These are phyloP conservation scores for Allygus modestus DNA, from an alignment of 2,888 invertebrate genomes.

Conservation along the genomic window DNA sequence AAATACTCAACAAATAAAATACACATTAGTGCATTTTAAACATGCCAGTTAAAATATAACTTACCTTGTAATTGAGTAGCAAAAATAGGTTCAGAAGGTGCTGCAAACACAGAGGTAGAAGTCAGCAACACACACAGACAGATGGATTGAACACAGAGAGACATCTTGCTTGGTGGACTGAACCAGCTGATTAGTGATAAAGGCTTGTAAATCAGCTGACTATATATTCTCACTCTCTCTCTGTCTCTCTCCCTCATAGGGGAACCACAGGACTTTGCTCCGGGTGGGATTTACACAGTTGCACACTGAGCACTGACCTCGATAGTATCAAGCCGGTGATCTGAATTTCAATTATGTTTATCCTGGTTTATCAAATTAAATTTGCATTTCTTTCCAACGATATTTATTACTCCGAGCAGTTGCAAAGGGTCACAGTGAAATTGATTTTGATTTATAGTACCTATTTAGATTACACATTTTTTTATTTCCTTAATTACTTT, in stretches of 20 bases:
- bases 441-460: too few species aligned
- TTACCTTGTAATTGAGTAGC: constrained; percentile 2
- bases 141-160: background rate
- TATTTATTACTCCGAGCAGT: too few species aligned
- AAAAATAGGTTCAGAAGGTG: background rate
- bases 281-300: constrained; percentile 2
- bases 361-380: constrained; percentile 7
- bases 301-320: background rate
- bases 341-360: constrained; percentile 11
- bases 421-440: too few species aligned
- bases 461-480: too few species aligned
- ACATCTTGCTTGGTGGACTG: constrained; percentile 7
- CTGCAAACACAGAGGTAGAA: background rate
- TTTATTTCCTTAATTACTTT: too few species aligned
- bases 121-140: background rate
- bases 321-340: background rate
- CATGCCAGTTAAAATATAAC: background rate
- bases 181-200: background rate
- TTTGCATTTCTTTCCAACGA: background rate
- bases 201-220: constrained; percentile 2
- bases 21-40: too few species aligned
- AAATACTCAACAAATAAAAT: too few species aligned
- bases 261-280: constrained; percentile 31
- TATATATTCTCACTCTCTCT: background rate
- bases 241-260: constrained; percentile 9